Percentiles rank a stretch among this genome's conserved stretches.
Conservation (phyloP, 2,113 vertebrate species). For the Epinephelus cyanopodus region DNA sequence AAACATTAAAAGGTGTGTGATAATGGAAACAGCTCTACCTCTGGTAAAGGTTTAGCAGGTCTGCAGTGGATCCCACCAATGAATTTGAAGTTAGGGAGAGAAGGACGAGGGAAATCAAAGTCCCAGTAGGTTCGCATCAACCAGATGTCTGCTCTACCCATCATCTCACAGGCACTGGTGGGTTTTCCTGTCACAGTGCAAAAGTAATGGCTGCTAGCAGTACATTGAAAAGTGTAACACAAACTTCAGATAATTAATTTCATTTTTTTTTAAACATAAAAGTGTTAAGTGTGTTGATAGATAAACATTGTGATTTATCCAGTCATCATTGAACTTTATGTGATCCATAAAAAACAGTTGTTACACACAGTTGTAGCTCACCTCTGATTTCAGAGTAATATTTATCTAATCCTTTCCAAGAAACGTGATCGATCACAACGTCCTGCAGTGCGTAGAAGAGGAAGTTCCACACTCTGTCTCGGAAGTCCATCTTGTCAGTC, state of each 20-base stretch:
- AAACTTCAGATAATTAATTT: too few relatives aligned
- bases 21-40: conserved; percentile 23
- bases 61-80: conserved; percentile 92
- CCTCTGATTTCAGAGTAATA: conserved; percentile 83
- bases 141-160: conserved; percentile 93
- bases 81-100: conserved; percentile 92
- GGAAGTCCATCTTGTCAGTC: conserved; percentile 83
- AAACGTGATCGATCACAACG: background rate
- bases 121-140: conserved; percentile 94
- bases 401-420: conserved; percentile 52
- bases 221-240: background rate
- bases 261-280: too few relatives aligned
- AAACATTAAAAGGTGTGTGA: background rate
- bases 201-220: background rate
- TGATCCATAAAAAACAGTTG: background rate
- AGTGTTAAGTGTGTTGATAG: background rate
- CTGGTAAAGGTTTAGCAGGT: conserved; percentile 90
- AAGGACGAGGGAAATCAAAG: conserved; percentile 91
- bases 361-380: conserved; percentile 49
- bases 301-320: background rate
- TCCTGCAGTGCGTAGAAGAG: conserved; percentile 74
- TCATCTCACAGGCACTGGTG: conserved; percentile 87
- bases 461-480: conserved; percentile 77
- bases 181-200: conserved; percentile 83
- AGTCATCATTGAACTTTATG: background rate